Conservation (phyloP, 2,113 vertebrate genomes). For the Urocitellus parryii region DNA sequence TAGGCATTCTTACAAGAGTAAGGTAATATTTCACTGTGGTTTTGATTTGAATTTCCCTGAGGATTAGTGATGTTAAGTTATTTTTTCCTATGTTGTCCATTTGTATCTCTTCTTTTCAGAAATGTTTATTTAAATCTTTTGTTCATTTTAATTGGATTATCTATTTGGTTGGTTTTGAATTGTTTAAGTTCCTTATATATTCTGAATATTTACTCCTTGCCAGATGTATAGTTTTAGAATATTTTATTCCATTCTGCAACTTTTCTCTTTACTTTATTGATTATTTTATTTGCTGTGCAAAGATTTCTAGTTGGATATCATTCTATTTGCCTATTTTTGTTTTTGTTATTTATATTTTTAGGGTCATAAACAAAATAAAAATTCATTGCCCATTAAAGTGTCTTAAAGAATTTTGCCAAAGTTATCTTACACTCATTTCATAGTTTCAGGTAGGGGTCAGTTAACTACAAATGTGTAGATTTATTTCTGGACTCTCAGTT, state of each 20-base stretch:
- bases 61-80: too few species aligned
- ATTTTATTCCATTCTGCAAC: background rate
- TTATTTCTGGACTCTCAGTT: too few species aligned
- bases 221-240: background rate
- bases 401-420: background rate
- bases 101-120: too few species aligned
- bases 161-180: background rate
- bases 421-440: background rate
- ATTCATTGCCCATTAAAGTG: background rate
- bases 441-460: background rate
- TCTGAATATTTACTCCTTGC: too few species aligned
- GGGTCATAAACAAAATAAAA: background rate
- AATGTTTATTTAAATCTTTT: background rate
- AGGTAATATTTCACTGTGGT: too few species aligned
- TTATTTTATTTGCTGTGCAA: background rate
- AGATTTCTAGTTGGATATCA: background rate
- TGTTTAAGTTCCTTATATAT: background rate
- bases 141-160: background rate
- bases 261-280: background rate
- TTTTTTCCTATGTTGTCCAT: too few species aligned
- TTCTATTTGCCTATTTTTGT: background rate
- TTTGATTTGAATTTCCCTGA: too few species aligned
- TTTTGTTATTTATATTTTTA: background rate
- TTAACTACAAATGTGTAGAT: background rate
- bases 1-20: too few species aligned